Evolutionary conservation across 2,797 vertebrate species (phyloP).

Genomic region (Apodemus agrarius): DNA sequence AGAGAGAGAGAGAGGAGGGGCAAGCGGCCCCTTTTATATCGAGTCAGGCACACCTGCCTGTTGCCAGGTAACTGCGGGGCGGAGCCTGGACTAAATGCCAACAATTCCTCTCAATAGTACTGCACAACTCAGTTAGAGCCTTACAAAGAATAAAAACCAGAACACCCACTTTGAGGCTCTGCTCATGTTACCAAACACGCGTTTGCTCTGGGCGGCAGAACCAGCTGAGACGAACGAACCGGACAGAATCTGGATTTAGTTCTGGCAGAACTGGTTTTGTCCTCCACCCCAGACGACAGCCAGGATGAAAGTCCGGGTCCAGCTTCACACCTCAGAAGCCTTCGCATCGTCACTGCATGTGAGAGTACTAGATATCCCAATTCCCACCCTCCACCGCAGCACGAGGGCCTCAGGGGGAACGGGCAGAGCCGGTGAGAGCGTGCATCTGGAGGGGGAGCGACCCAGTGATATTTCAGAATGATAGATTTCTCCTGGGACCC

Average conservation of each 20-base stretch:
- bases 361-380: too few species aligned
- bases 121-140: conserved; percentile 78
- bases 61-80: not conserved
- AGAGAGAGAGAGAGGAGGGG: too few species aligned
- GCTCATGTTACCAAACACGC: conserved; percentile 67
- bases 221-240: conserved; percentile 29
- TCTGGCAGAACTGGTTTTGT: not conserved
- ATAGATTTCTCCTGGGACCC: conserved; percentile 38
- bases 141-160: not conserved
- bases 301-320: not conserved
- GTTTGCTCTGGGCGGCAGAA: conserved; percentile 66
- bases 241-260: not conserved
- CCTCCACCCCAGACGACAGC: not conserved
- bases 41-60: not conserved
- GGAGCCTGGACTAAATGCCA: not conserved
- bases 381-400: not conserved
- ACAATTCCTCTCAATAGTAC: conserved; percentile 59
- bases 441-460: conserved; percentile 17
- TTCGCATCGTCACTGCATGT: fast-evolving
- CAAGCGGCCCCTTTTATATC: too few species aligned
- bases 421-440: not conserved
- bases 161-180: conserved; percentile 73
- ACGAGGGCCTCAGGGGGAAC: not conserved
- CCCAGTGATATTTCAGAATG: conserved; percentile 22
- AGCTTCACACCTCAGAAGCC: not conserved